Evolutionary conservation across 2,888 invertebrate genomes (phyloP), one percentile per base, ranked within the genome.

Genomic region (Listrodromus nycthemerus): DNA sequence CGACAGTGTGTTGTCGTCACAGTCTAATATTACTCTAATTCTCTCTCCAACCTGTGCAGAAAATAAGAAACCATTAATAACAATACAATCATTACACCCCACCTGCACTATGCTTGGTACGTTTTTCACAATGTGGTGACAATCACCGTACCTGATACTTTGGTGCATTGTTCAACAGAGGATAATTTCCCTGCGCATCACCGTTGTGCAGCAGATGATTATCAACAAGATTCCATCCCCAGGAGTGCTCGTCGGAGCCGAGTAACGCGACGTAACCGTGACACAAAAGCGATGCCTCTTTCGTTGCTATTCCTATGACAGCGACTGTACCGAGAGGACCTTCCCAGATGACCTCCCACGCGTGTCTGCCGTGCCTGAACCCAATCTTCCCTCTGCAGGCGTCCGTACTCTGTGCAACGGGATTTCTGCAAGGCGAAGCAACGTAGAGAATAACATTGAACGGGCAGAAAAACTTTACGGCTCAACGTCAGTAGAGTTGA

Each of bases 181-280:
- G 99, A 94, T 98, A 99, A 92, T 97, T 98, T 86, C 98, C 98
- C 94, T 98, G 97, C 86, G 97, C 97, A 94, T 98, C 97, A 76
- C 99, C 99, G 95, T 99, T 98, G 93, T 99, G 99, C 89, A 99
- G 94, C 88, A 99, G 95, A 94, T 98, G 97, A 95, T 99, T 99
- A 94, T 99, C 99, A 71, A 99, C 99, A 89, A 99, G 95, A 95
- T 99, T 99, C 99, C 99, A 99, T 16, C 99, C 99, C 99, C 99
- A 99, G 91, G 98, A 99, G 93, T 99, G 97, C 93, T 98, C 98
- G 94, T 99, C 98, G 5, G 98, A 97, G 41, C 99, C 99, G 85
- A 99, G 94, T 82, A 99, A 94, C 8, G 99, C 97, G 71, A 99
- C 97, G 94, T 99, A 99, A 77, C 99, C 99, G 90, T 97, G 98